Evolutionary conservation across 2,113 vertebrate genomes (phyloP).

Genomic region (Perca flavescens): DNA sequence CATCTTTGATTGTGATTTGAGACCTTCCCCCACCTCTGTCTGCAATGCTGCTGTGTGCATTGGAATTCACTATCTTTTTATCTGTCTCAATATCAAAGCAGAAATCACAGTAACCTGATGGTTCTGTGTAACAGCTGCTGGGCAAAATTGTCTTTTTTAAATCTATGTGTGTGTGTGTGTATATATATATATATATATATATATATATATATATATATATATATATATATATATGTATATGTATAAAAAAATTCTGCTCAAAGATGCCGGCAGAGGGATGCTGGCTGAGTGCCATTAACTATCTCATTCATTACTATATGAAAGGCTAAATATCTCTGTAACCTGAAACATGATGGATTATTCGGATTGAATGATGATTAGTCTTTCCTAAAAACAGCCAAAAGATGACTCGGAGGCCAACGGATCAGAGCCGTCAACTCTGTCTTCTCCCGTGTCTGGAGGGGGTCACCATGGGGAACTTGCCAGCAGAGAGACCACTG

Average conservation of each 20-base stretch:
- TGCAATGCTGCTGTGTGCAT: not conserved
- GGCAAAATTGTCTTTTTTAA: constrained; percentile 7
- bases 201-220: no score
- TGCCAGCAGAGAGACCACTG: constrained; percentile 89
- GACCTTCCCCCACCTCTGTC: constrained; percentile 9
- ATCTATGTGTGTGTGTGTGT: no score
- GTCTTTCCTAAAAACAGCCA: constrained; percentile 84
- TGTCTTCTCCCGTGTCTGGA: constrained; percentile 92
- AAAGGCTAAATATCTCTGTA: constrained; percentile 34
- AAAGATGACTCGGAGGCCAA: constrained; percentile 90
- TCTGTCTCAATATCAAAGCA: constrained; percentile 36
- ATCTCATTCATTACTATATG: constrained; percentile 46
- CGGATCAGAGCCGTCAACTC: constrained; percentile 88
- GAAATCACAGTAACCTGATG: constrained; percentile 41
- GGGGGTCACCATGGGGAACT: constrained; percentile 86
- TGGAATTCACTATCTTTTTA: constrained; percentile 21
- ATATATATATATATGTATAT: not conserved
- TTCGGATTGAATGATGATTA: constrained; percentile 25
- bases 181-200: no score
- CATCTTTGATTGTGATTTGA: constrained; percentile 40
- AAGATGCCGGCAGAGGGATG: constrained; percentile 7
- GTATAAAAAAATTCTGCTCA: constrained; percentile 4
- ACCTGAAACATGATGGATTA: constrained; percentile 43
- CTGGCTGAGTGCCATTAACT: constrained; percentile 24
- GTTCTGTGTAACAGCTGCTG: constrained; percentile 34